Evolutionary conservation across 2,113 vertebrate genomes (phyloP), one percentile per base, ranked within the genome.

Genomic region (Apteryx mantelli): DNA sequence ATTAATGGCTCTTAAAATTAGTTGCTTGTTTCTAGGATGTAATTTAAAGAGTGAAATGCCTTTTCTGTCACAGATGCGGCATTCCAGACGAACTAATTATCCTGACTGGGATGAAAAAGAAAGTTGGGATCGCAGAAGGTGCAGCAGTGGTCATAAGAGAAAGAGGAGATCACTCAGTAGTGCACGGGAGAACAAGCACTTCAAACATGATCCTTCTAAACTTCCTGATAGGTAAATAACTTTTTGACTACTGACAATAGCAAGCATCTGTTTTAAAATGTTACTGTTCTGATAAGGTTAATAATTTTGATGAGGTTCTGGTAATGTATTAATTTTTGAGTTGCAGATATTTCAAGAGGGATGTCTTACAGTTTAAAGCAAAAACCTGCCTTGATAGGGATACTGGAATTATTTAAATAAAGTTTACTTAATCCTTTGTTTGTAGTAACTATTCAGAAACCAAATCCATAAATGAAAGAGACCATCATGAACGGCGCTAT

Each of bases 1-100:
- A 24, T 32, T 53, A 48, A 12, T 22, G 28, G 11, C 5, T 82
- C 65, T 92, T 46, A n/a, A 86, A 83, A 42, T 7, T 0, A 36
- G 6, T 24, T n/a, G 19, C 24, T 68, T 34, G 11, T 80, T 4
- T 32, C 1, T 46, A 20, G 24, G 36, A 13, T 74, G 14, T 30
- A 76, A 7, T 60, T 91, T 50, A 82, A 42, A 76, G 60, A 69
- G 40, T 22, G 24, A 69, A 84, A 40, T 68, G 8, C 3, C 91
- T 90, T 91, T 52, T 96, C 95, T 97, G 61, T 82, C 91, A 16
- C 79, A 99, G 98, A 99, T 99, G 98, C 98, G 97, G 22, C 98
- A 98, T 75, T 98, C 95, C 20, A 98, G 97, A 64, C 94, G 86
- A 88, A 89, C 95, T 44, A 95, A 96, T 6, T 98, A 97, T 70